Percentiles rank a stretch among this genome's conserved stretches.
Conservation (phyloP, 2,888 invertebrate genomes). For the Drosophila multiciliata region DNA sequence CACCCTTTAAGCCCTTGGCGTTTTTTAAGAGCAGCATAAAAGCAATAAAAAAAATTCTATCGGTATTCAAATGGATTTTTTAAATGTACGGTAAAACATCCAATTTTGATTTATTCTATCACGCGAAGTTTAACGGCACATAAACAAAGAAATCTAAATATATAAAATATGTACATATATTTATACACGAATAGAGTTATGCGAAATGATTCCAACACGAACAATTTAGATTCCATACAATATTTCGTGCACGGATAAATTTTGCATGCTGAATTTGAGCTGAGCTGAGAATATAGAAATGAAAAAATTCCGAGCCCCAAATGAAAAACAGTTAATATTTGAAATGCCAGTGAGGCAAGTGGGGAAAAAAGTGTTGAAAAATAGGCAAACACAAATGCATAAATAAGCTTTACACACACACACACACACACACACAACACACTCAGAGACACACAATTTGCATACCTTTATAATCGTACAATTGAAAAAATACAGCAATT, state of each 20-base stretch:
- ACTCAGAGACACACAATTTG: neutral
- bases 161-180: constrained; percentile 10
- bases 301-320: constrained; percentile 1
- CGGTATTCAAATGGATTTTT: constrained; percentile 18
- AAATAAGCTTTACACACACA: constrained; percentile 43
- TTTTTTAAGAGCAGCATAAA: neutral
- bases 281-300: constrained; percentile 4
- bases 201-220: constrained; percentile 45
- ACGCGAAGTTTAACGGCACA: constrained; percentile 5
- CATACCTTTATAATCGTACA: neutral
- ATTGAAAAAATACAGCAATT: constrained; percentile 70
- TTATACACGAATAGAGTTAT: constrained; percentile 23
- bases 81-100: constrained; percentile 4
- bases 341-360: constrained; percentile 28
- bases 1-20: neutral
- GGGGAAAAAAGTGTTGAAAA: constrained; percentile 27
- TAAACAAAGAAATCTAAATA: constrained; percentile 7
- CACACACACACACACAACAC: constrained; percentile 7
- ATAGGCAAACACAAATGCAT: constrained; percentile 61
- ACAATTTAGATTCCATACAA: constrained; percentile 61
- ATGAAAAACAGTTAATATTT: constrained; percentile 73
- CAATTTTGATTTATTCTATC: constrained; percentile 11
- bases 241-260: constrained; percentile 51
- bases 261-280: constrained; percentile 32
- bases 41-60: neutral